Base-by-base conservation (phyloP, 2,888 invertebrate species). In the Thecocarcelia acutangulata region DNA sequence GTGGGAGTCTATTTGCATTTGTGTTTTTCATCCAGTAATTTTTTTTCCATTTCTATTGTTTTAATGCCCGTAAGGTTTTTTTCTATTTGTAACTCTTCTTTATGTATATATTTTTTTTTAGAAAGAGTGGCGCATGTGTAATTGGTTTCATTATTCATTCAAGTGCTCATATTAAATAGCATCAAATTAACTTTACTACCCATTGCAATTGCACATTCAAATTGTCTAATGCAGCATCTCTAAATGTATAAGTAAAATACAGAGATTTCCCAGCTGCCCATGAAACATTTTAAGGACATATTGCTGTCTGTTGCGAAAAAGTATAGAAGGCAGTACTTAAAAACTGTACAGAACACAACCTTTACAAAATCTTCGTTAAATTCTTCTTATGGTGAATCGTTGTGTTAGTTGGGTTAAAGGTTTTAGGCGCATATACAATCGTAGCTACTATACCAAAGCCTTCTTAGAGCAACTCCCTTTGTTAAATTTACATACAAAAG, bases 151-250 rank as follows among this genome's bases (percentile, higher is more conserved):
- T 82, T 78, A 78, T 82, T 78, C 74, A 75, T 78, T 70, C 74
- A 82, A 82, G 82, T 75, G 66, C 78, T 82, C 74, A 66, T 72
- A 82, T 82, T 82, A 82, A 82, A 78, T 82, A 75, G 74, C 78
- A 78, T 78, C 82, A 82, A 78, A 82, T 82, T 82, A 78, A 82
- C 82, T 78, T 78, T 54, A 74, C 58, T 74, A 82, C 58, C 77
- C 78, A 70, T 75, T 75, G 74, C 70, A 82, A 82, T 78, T 78
- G 74, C 66, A 82, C 78, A 82, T 78, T 59, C 74, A 82, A 82
- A 82, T 78, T 82, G 82, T 74, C 69, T 75, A 70, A 78, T 66
- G 77, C 82, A 66, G 44, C 59, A 59, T 59, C 24, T 28, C 9
- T 12, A 5, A 11, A 21, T 42, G 24, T 21, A 15, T 64, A 1